These are phyloP conservation scores for Netelia inedita DNA, from an alignment of 2,888 invertebrate species.

Conservation along the genomic window DNA sequence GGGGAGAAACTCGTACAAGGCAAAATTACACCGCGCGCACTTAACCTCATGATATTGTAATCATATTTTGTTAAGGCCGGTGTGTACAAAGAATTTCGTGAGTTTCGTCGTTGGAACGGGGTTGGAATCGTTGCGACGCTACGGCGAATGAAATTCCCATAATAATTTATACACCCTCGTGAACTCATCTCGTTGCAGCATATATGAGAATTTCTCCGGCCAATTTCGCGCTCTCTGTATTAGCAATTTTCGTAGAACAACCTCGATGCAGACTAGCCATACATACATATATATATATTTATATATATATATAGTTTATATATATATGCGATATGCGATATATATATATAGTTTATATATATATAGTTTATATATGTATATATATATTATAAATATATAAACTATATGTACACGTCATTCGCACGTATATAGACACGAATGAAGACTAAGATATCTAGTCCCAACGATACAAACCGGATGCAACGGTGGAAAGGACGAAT, in stretches of 20 bases:
- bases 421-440: not conserved
- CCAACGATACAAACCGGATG: not conserved
- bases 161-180: slow-evolving; percentile 24
- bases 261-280: slow-evolving; percentile 5
- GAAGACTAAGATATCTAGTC: not conserved
- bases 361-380: not conserved
- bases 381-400: not conserved
- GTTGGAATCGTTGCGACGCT: not conserved
- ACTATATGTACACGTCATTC: no score
- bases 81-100: no score
- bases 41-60: not conserved
- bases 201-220: not conserved
- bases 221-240: slow-evolving; percentile 11
- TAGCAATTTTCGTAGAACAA: slow-evolving; percentile 41
- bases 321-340: slow-evolving; percentile 7
- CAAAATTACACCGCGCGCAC: no score
- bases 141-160: slow-evolving; percentile 14
- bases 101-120: no score
- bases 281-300: not conserved
- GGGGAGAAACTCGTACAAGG: no score
- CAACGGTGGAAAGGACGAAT: slow-evolving; percentile 41
- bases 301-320: not conserved
- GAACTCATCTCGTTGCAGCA: not conserved
- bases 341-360: not conserved
- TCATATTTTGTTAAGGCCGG: not conserved